A percentile compares a stretch with the other conserved stretches of the same genome.
phyloP scores from a whole-genome alignment of 64 coral and sea anemone species.

The Hydrozoanthus tunicans region DNA sequence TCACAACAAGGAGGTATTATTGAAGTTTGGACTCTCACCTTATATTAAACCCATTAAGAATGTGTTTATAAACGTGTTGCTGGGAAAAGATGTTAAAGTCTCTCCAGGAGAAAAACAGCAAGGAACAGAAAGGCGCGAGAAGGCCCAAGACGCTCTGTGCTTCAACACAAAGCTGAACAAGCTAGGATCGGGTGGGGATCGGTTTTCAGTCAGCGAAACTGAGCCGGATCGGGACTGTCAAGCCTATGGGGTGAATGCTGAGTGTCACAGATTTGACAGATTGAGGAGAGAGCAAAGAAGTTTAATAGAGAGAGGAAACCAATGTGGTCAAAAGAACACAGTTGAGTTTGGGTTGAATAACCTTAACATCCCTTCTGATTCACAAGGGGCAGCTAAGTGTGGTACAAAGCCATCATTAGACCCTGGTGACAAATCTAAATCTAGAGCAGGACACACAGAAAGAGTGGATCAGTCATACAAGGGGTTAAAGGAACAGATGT shows the following conservation, averaged over 20 bases:
- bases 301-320: not conserved
- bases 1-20: constrained; percentile 28
- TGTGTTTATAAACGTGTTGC: constrained; percentile 17
- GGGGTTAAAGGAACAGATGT: not conserved
- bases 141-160: not conserved
- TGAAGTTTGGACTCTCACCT: constrained; percentile 16
- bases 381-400: not conserved
- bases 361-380: not conserved
- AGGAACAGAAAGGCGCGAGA: not conserved
- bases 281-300: not conserved
- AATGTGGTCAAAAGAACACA: not conserved
- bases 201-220: too few species aligned
- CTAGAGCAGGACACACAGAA: not conserved
- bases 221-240: not conserved
- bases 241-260: not conserved
- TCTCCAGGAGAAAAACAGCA: not conserved
- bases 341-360: not conserved
- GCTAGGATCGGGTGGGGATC: not conserved
- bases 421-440: not conserved
- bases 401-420: not conserved
- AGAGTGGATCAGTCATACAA: not conserved
- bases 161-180: not conserved
- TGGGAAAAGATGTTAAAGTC: not conserved
- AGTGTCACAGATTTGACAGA: not conserved
- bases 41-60: constrained; percentile 8